A percentile compares a stretch with the other conserved stretches of the same genome.
Evolutionary conservation across 2,797 vertebrate species (phyloP).

Genomic region (Mionectes olivaceus): DNA sequence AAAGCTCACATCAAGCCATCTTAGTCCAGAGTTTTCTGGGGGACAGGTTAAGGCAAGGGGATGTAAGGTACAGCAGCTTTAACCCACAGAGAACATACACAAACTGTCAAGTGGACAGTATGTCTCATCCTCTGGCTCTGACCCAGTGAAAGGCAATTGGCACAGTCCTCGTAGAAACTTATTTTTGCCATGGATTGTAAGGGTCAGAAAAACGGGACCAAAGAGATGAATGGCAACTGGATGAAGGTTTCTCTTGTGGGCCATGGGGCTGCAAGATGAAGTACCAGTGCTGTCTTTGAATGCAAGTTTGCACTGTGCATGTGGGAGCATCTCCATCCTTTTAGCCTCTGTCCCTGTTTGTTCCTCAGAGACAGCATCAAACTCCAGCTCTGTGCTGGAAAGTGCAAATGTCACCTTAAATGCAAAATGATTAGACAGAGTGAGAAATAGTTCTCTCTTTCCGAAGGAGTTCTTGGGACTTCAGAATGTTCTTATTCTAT

Average conservation of each 20-base stretch:
- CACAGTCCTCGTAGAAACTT: neutral
- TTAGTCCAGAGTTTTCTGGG: neutral
- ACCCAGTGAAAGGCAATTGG: neutral
- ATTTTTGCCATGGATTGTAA: neutral
- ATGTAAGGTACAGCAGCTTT: neutral
- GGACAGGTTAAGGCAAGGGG: neutral
- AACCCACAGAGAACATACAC: neutral
- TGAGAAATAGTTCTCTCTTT: neutral
- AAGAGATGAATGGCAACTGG: neutral
- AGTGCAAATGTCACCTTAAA: neutral
- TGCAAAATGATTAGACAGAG: neutral
- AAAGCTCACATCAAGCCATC: neutral
- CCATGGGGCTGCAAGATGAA: neutral
- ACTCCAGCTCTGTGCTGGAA: neutral
- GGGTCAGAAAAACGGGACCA: neutral
- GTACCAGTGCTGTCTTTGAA: neutral
- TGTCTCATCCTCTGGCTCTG: neutral
- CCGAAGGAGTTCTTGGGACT: neutral
- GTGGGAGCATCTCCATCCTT: neutral
- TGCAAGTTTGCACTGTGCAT: rapidly evolving
- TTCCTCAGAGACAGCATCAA: neutral
- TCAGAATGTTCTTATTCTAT: neutral
- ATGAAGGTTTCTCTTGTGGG: neutral
- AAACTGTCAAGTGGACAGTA: neutral
- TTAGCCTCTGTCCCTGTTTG: neutral